phyloP scores from a whole-genome alignment of 2,888 invertebrate genomes.

The Epirrhoe alternata region DNA sequence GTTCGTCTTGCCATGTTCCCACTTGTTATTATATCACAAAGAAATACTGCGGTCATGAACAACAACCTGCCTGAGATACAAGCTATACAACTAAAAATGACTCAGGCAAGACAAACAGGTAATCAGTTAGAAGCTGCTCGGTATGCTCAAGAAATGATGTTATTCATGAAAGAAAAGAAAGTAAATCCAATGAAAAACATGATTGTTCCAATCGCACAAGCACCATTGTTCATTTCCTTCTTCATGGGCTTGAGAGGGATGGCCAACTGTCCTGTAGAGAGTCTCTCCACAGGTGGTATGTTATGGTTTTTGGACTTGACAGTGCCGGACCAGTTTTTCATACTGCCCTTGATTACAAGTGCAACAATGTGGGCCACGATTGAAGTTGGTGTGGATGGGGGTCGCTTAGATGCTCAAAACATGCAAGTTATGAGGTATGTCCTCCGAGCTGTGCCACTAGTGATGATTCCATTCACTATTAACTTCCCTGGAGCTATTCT shows the following conservation, averaged over 20 bases:
- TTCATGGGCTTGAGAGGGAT: conserved; percentile 95
- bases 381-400: conserved; percentile 92
- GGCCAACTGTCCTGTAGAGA: conserved; percentile 96
- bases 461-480: conserved; percentile 93
- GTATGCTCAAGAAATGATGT: conserved; percentile 91
- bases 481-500: conserved; percentile 95
- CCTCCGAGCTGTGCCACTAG: conserved; percentile 90
- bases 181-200: conserved; percentile 93
- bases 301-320: conserved; percentile 98
- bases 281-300: conserved; percentile 94
- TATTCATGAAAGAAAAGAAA: conserved; percentile 92
- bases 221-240: conserved; percentile 96
- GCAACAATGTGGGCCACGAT: conserved; percentile 92
- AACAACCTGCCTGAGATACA: conserved; percentile 95
- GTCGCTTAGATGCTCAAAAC: conserved; percentile 87
- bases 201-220: conserved; percentile 91
- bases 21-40: conserved; percentile 92
- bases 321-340: conserved; percentile 94
- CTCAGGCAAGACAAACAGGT: conserved; percentile 93
- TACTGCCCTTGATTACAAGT: conserved; percentile 94
- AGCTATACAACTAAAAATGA: conserved; percentile 92
- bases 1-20: conserved; percentile 93
- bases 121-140: conserved; percentile 91
- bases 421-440: conserved; percentile 90
- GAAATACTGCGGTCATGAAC: conserved; percentile 91